Evolutionary conservation across 2,888 invertebrate species (phyloP).

Genomic region (Dasypolia templi): DNA sequence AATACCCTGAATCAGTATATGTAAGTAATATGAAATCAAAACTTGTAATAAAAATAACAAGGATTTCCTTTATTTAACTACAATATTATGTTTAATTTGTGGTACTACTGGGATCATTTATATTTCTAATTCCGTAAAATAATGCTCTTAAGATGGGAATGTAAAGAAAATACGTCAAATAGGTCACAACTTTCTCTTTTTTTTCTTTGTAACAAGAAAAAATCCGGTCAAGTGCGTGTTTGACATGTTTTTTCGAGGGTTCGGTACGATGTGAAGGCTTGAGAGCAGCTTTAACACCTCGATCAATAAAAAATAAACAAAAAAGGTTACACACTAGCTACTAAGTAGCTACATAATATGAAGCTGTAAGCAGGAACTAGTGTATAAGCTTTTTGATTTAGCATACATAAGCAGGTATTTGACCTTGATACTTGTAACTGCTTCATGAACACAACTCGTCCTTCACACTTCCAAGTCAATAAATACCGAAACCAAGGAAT

Average conservation of each 20-base stretch:
- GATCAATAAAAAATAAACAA: background rate
- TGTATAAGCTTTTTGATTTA: background rate
- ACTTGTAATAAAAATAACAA: background rate
- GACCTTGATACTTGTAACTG: background rate
- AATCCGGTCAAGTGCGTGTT: slow-evolving; percentile 53
- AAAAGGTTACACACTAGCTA: too few species aligned
- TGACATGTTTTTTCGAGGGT: slow-evolving; percentile 25
- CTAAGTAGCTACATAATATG: too few species aligned
- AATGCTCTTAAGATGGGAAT: slow-evolving; percentile 1
- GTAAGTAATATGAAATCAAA: background rate
- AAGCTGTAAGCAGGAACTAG: too few species aligned
- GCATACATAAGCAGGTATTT: background rate
- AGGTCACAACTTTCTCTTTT: slow-evolving; percentile 7
- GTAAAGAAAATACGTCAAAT: slow-evolving; percentile 16
- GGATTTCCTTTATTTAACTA: background rate
- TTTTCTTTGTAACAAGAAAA: slow-evolving; percentile 24
- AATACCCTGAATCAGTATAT: too few species aligned
- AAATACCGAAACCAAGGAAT: background rate
- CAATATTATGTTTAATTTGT: background rate
- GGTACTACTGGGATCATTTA: background rate
- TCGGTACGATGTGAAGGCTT: slow-evolving; percentile 9
- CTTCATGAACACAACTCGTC: background rate
- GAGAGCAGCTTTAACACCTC: slow-evolving; percentile 16
- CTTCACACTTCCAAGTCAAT: background rate
- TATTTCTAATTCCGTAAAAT: background rate